A percentile compares a stretch with the other conserved stretches of the same genome.
phyloP scores from a whole-genome alignment of 1,140 invertebrate species.

The Habropoda laboriosa region DNA sequence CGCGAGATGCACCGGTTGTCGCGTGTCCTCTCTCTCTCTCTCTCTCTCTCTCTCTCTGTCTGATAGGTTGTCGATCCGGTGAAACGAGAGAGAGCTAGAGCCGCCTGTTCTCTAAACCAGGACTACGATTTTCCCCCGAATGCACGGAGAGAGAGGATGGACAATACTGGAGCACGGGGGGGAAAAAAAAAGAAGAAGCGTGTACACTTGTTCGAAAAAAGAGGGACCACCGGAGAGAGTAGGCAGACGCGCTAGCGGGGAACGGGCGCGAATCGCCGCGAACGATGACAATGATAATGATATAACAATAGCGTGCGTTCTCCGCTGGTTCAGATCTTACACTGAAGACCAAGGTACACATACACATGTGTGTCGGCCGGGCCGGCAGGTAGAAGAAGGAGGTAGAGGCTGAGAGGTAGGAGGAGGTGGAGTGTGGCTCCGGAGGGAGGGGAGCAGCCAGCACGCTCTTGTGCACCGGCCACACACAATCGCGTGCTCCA shows the following conservation, averaged over 20 bases:
- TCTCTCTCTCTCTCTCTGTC: too few relatives aligned
- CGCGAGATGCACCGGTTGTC: slow-evolving; percentile 15
- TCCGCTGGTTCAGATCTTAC: slow-evolving; percentile 81
- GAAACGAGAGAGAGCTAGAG: too few relatives aligned
- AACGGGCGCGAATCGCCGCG: slow-evolving; percentile 58
- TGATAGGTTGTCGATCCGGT: too few relatives aligned
- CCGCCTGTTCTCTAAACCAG: too few relatives aligned
- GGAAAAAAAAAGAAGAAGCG: too few relatives aligned
- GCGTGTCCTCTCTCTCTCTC: neutral
- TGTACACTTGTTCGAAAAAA: too few relatives aligned
- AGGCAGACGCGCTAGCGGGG: slow-evolving; percentile 34
- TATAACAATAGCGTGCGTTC: slow-evolving; percentile 82
- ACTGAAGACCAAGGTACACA: slow-evolving; percentile 81
- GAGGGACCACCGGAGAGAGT: too few relatives aligned
- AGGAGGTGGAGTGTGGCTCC: slow-evolving; percentile 71
- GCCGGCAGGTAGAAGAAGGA: slow-evolving; percentile 73
- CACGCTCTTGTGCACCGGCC: slow-evolving; percentile 72
- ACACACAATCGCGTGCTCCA: slow-evolving; percentile 63
- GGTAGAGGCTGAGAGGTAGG: slow-evolving; percentile 64
- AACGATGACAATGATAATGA: slow-evolving; percentile 79
- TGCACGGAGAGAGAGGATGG: too few relatives aligned
- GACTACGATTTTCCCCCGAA: too few relatives aligned
- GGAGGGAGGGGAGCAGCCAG: slow-evolving; percentile 64
- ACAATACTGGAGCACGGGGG: too few relatives aligned
- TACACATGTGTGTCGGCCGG: slow-evolving; percentile 78